Base-by-base conservation (phyloP, 2,113 vertebrate species). In the Castor canadensis region DNA sequence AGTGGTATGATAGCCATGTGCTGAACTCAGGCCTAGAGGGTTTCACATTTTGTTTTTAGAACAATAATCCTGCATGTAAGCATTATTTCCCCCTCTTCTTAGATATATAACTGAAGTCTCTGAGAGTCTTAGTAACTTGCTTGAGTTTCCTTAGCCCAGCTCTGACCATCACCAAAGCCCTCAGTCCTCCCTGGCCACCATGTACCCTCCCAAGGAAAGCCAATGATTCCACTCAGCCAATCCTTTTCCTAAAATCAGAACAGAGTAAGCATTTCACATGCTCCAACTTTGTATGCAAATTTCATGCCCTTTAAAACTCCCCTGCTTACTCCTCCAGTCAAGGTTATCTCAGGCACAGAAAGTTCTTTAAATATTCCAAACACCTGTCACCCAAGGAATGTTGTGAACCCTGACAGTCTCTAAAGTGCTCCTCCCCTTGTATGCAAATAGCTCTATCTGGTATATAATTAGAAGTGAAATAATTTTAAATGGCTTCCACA, bases 401-500 rank as follows among this genome's bases (percentile, higher is more conserved):
- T 97, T 95, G 96, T 81, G 84, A 95, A 97, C 96, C 96, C 97
- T 98, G 98, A 97, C 96, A 97, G 62, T 76, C 81, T 93, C 95
- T 93, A 91, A 95, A 96, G 87, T 96, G 97, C 96, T 97, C 95
- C 87, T 90, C 49, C 96, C 93, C 88, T 97, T 98, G 95, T 96
- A 97, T 97, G 97, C 98, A 98, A 98, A 98, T 83, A 94, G 89
- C 97, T 98, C 95, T 98, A 96, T 97, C 96, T 97, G 97, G 97
- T 95, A 98, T 98, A 67, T 98, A 98, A 98, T 98, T 98, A 98
- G 97, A 98, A 98, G 98, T 98, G 97, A 98, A 98, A 98, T 98
- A 97, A 96, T 97, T 97, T 98, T 95, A 98, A 98, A 98, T 97
- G 95, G 94, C 96, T 98, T 98, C 98, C 97, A 97, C 97, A 93